A percentile compares a stretch with the other conserved stretches of the same genome.
Evolutionary conservation across 1,140 invertebrate genomes (phyloP).

Genomic region (Drosophila insularis): DNA sequence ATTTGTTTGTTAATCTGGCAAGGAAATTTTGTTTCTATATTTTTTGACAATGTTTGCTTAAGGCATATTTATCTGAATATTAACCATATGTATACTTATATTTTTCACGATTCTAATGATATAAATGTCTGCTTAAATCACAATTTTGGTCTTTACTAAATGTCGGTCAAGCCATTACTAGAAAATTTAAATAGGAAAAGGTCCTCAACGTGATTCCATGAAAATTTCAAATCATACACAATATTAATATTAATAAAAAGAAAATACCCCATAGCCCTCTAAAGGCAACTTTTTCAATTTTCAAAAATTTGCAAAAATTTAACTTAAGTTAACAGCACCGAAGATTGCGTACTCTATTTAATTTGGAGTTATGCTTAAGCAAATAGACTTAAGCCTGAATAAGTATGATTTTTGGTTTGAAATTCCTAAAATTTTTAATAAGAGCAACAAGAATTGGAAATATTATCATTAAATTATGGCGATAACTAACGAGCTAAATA

Average conservation of each 20-base stretch:
- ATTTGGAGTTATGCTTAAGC: too few relatives aligned
- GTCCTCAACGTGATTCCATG: background rate
- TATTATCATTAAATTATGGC: too few relatives aligned
- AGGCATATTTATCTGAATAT: too few relatives aligned
- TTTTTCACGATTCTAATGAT: background rate
- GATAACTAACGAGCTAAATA: too few relatives aligned
- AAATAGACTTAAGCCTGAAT: too few relatives aligned
- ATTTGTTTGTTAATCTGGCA: too few relatives aligned
- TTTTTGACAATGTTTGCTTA: too few relatives aligned
- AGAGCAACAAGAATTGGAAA: too few relatives aligned
- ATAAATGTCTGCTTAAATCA: background rate
- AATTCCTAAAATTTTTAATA: too few relatives aligned
- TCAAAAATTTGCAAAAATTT: constrained; percentile 13
- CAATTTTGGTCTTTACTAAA: background rate
- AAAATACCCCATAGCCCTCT: constrained; percentile 15
- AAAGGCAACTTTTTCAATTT: constrained; percentile 41
- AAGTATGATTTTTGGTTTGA: too few relatives aligned
- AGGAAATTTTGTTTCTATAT: too few relatives aligned
- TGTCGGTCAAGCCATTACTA: background rate
- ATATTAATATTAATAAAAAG: constrained; percentile 61
- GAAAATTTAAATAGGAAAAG: background rate
- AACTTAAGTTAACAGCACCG: background rate
- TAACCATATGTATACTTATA: background rate
- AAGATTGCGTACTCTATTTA: background rate
- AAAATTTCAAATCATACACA: constrained; percentile 15